Conservation (phyloP, 2,113 vertebrate species). For the Carassius gibelio region DNA sequence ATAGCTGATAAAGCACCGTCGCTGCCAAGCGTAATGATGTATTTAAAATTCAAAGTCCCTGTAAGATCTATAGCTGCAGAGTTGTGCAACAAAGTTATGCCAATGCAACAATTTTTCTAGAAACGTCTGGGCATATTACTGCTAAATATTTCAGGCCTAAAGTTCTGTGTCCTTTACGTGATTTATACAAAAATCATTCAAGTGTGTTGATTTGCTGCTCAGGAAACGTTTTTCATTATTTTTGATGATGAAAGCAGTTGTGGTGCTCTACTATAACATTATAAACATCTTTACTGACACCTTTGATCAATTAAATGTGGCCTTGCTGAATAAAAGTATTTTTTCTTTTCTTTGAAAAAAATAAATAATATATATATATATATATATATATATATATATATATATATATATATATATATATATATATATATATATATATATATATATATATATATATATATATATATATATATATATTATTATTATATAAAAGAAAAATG, state of each 20-base stretch:
- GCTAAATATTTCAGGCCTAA: background rate
- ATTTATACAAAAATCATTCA: background rate
- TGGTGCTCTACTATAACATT: too few species aligned
- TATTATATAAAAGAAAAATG: too few species aligned
- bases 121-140: constrained; percentile 1
- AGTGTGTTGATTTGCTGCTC: background rate
- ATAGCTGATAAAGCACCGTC: constrained; percentile 17
- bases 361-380: too few species aligned
- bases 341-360: too few species aligned
- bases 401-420: too few species aligned
- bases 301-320: too few species aligned
- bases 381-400: too few species aligned
- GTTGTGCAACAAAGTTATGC: constrained; percentile 12
- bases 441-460: too few species aligned
- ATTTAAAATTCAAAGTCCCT: constrained; percentile 25
- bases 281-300: too few species aligned
- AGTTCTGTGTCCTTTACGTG: background rate
- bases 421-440: too few species aligned
- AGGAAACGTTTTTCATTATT: background rate
- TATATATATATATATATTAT: too few species aligned
- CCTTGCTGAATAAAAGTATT: too few species aligned
- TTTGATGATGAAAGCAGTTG: background rate
- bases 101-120: constrained; percentile 6
- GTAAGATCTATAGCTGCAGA: background rate
- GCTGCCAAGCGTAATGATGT: constrained; percentile 23